phyloP scores from a whole-genome alignment of 2,888 invertebrate species.

The Alentia gelatinosa region DNA sequence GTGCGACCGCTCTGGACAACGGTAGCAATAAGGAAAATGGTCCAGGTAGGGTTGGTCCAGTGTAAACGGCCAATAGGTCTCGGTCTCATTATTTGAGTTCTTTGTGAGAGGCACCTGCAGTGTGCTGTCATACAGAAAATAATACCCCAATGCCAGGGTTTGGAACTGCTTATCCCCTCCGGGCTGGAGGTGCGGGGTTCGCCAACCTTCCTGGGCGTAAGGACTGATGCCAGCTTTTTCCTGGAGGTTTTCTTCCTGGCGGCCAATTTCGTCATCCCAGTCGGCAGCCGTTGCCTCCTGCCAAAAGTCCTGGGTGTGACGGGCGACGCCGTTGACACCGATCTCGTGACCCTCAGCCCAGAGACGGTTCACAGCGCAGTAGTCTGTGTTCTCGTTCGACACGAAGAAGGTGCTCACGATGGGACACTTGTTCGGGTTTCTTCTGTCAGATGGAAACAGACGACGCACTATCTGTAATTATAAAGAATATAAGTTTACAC shows the following conservation, averaged over 20 bases:
- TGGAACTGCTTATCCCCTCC: constrained; percentile 19
- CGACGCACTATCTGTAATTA: not conserved
- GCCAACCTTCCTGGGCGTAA: not conserved
- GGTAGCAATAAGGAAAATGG: no score
- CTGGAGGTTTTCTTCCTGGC: not conserved
- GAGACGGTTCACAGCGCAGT: not conserved
- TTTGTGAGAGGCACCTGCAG: not conserved
- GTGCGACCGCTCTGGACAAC: not conserved
- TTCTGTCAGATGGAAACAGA: not conserved
- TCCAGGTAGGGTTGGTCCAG: not conserved
- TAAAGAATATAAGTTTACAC: no score
- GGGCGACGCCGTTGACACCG: not conserved
- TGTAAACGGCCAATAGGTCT: constrained; percentile 28
- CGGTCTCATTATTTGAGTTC: not conserved
- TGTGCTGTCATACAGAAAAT: not conserved
- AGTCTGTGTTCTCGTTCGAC: constrained; percentile 45
- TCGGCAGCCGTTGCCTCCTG: not conserved
- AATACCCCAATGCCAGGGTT: not conserved
- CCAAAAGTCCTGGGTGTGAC: not conserved
- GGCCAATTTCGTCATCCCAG: not conserved
- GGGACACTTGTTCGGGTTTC: constrained; percentile 42
- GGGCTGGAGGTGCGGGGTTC: not conserved
- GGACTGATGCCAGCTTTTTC: constrained; percentile 11
- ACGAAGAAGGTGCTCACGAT: constrained; percentile 30
- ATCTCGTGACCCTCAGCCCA: constrained; percentile 44